Percentiles rank a stretch among this genome's conserved stretches.
phyloP scores from a whole-genome alignment of 1,140 invertebrate species.

The Drosophila prosaltans region DNA sequence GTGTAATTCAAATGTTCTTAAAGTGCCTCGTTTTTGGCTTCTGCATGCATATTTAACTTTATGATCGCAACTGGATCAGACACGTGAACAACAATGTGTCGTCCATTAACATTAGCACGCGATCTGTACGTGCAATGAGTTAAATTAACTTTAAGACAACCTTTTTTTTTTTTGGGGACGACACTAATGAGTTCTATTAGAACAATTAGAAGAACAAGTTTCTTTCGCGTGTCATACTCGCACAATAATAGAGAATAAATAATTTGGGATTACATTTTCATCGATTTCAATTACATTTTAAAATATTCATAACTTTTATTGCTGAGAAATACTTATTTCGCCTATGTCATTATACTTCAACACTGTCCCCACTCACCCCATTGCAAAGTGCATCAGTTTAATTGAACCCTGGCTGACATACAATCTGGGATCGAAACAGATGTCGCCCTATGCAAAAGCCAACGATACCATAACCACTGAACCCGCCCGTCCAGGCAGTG shows the following conservation, averaged over 20 bases:
- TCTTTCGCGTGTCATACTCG: neutral
- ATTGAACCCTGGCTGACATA: constrained; percentile 56
- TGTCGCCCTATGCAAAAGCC: constrained; percentile 20
- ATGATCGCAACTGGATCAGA: no score
- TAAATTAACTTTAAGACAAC: neutral
- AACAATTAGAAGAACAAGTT: neutral
- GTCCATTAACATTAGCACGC: no score
- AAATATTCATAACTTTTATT: constrained; percentile 5
- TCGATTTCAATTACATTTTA: neutral
- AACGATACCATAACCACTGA: constrained; percentile 49
- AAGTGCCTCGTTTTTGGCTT: no score
- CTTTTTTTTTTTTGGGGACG: neutral
- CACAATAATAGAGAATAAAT: neutral
- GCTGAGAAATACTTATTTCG: neutral
- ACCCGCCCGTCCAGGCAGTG: constrained; percentile 17
- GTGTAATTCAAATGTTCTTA: no score
- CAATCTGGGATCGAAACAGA: constrained; percentile 33
- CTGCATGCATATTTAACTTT: no score
- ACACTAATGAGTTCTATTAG: neutral
- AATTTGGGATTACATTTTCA: neutral
- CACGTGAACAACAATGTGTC: no score
- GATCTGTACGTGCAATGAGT: neutral
- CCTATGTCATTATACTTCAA: neutral
- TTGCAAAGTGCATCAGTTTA: constrained; percentile 62
- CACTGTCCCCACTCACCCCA: neutral